Evolutionary conservation across 2,113 vertebrate genomes (phyloP).

Genomic region (Zosterops borbonicus): DNA sequence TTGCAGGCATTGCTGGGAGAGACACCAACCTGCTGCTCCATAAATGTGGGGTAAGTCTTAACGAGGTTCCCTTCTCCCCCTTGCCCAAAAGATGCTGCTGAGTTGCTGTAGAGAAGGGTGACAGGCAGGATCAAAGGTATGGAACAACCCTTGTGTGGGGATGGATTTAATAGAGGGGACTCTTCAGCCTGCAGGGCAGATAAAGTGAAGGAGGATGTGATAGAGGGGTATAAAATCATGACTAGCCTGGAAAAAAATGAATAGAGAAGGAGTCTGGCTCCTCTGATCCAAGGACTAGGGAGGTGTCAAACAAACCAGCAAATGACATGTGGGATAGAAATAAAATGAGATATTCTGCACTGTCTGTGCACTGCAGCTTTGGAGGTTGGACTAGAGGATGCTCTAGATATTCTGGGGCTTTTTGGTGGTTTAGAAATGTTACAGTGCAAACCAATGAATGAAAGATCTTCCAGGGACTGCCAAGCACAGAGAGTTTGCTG

Average conservation of each 20-base stretch:
- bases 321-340: neutral
- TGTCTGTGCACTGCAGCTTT: neutral
- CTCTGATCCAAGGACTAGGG: neutral
- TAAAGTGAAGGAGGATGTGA: slow-evolving; percentile 46
- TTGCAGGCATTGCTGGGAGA: neutral
- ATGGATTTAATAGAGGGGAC: neutral
- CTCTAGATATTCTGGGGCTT: accelerated
- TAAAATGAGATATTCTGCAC: neutral
- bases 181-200: neutral
- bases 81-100: neutral
- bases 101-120: neutral
- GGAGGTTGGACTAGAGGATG: accelerated
- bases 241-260: slow-evolving; percentile 16
- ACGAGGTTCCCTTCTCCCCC: neutral
- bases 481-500: neutral
- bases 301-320: neutral
- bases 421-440: neutral
- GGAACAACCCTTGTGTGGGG: neutral
- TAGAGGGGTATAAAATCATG: slow-evolving; percentile 2
- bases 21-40: neutral
- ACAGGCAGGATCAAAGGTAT: slow-evolving; percentile 17
- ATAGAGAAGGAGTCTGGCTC: neutral
- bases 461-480: neutral
- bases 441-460: neutral
- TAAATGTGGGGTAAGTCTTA: neutral